Base-by-base conservation (phyloP, 2,797 vertebrate species). In the Cacajao melanocephalus region DNA sequence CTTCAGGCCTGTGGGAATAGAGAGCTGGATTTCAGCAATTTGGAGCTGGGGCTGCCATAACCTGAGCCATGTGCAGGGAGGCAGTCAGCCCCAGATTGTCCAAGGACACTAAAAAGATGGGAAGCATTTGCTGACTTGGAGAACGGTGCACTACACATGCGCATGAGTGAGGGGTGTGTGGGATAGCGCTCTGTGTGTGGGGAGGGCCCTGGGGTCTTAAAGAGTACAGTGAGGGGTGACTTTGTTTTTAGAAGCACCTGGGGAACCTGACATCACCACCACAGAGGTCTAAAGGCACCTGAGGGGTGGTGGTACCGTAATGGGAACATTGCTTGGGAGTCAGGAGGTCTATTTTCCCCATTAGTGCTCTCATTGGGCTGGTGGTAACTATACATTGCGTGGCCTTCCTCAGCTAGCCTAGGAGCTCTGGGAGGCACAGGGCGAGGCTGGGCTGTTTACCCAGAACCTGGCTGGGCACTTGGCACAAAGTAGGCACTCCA, bases 61-160 rank as follows among this genome's bases (percentile, higher is more conserved):
- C 75, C 73, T 96, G 86, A 96, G 55, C 8, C 82, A 78, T 73
- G 33, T 70, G 33, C 64, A 82, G 22, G 73, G 28, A 94, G n/a
- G 82, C 92, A 93, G 96, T 94, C 72, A 94, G 93, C 75, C 52
- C 84, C 93, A n/a, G 83, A 85, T 92, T 95, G 85, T 89, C 94
- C 97, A 72, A 70, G 90, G 97, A 61, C 67, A 64, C 78, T 70
- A 82, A 93, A 91, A 84, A 96, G 22, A 95, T 7, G 39, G 33
- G 84, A 94, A 44, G 22, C 39, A 94, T 98, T 96, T 96, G 67
- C 72, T 96, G 82, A 82, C 52, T 75, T 70, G 44, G 55, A 36
- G 84, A 61, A 72, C 48, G 72, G 64, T 80, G 26, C 5, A 2
- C 33, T 39, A 8, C 33, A 20, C 67, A 9, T 19, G 1, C 30